Evolutionary conservation across 2,113 vertebrate species (phyloP).

Genomic region (Kryptolebias marmoratus): DNA sequence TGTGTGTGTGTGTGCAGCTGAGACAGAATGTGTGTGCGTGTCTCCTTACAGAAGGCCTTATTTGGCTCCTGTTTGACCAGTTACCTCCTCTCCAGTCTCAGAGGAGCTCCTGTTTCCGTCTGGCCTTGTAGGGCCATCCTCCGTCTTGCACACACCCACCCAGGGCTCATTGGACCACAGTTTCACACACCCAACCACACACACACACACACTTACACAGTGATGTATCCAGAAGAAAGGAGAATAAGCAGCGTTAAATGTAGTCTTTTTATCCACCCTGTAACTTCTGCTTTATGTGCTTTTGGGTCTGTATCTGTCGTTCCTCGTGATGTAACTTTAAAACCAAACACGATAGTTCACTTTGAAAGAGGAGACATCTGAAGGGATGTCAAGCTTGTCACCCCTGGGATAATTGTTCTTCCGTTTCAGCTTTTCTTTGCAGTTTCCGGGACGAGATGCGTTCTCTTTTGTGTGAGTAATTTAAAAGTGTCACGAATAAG

Average conservation of each 20-base stretch:
- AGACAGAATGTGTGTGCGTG: slow-evolving; percentile 48
- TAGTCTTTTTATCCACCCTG: background rate
- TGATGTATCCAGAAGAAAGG: slow-evolving; percentile 20
- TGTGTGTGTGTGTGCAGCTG: slow-evolving; percentile 25
- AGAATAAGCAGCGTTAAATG: slow-evolving; percentile 6
- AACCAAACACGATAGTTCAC: background rate
- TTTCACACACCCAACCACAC: slow-evolving; percentile 29
- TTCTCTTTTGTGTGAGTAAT: background rate
- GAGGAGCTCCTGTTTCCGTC: slow-evolving; percentile 75
- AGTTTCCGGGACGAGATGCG: background rate
- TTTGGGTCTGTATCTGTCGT: background rate
- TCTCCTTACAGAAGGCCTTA: slow-evolving; percentile 78
- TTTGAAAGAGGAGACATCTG: background rate
- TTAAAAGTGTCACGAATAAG: background rate
- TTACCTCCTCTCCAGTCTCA: slow-evolving; percentile 78
- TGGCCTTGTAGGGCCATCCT: slow-evolving; percentile 80
- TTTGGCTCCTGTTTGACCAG: slow-evolving; percentile 84
- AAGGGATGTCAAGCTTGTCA: background rate
- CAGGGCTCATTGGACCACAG: slow-evolving; percentile 49
- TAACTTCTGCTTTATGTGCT: slow-evolving; percentile 3
- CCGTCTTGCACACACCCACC: slow-evolving; percentile 50
- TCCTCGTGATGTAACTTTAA: background rate
- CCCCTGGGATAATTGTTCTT: background rate
- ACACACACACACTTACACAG: slow-evolving; percentile 24
- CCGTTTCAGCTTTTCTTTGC: slow-evolving; percentile 16